phyloP scores from a whole-genome alignment of 2,797 vertebrate genomes.

The Sebastes steindachneri region DNA sequence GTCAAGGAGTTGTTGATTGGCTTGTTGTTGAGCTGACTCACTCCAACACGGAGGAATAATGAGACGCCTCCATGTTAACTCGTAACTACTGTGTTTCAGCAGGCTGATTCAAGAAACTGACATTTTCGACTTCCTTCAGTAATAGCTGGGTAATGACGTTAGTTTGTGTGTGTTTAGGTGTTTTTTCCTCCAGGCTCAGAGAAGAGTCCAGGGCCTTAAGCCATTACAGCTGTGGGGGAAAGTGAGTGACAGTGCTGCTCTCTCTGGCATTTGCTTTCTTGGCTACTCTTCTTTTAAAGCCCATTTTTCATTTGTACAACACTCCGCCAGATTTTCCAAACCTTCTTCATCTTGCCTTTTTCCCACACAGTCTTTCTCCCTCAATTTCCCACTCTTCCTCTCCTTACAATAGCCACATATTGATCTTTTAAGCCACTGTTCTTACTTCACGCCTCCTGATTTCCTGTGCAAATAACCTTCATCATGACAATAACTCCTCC shows the following conservation, averaged over 20 bases:
- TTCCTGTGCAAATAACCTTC: conserved; percentile 36
- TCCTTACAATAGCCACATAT: not conserved
- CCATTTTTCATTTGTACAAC: conserved; percentile 48
- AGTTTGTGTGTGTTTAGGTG: conserved; percentile 9
- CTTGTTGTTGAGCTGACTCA: conserved; percentile 28
- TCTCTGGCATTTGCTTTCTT: conserved; percentile 25
- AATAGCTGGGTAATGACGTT: conserved; percentile 10
- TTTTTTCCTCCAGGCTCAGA: not conserved
- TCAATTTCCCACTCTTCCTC: not conserved
- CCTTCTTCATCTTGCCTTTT: conserved; percentile 17
- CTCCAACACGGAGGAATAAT: conserved; percentile 29
- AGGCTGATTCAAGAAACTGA: conserved; percentile 18
- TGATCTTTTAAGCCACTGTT: conserved; percentile 44
- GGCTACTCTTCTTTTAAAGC: conserved; percentile 36
- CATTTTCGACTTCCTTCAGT: not conserved
- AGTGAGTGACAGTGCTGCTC: conserved; percentile 25
- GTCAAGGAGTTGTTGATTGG: conserved; percentile 20
- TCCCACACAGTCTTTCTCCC: conserved; percentile 8
- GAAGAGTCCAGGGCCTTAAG: not conserved
- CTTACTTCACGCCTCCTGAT: conserved; percentile 35
- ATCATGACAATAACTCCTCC: conserved; percentile 19
- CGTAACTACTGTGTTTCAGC: not conserved
- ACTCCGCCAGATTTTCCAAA: conserved; percentile 21
- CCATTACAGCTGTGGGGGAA: conserved; percentile 23
- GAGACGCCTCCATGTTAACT: conserved; percentile 14